A percentile compares a stretch with the other conserved stretches of the same genome.
phyloP scores from a whole-genome alignment of 2,888 invertebrate species.

The Litoditis marina region DNA sequence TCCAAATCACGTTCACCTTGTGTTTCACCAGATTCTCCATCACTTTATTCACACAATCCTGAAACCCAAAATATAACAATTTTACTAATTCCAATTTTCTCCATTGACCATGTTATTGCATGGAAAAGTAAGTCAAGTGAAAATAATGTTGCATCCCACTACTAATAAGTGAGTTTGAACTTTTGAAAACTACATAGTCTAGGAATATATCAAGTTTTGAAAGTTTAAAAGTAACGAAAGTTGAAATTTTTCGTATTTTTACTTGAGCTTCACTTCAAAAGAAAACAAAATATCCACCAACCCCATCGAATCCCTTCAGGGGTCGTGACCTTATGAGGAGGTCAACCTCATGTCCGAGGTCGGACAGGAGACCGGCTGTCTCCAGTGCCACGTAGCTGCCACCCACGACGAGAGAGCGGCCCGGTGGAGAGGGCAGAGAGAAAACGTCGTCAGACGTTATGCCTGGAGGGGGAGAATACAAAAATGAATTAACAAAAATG shows the following conservation, averaged over 20 bases:
- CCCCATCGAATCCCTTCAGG: slow-evolving; percentile 68
- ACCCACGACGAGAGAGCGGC: slow-evolving; percentile 68
- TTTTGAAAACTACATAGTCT: no score
- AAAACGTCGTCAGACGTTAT: slow-evolving; percentile 69
- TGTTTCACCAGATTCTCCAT: slow-evolving; percentile 65
- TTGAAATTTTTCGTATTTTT: no score
- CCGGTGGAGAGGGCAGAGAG: slow-evolving; percentile 63
- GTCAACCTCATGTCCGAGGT: slow-evolving; percentile 63
- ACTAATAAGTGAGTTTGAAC: no score
- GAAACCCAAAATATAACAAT: no score
- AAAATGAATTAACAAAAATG: no score
- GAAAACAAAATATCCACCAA: background rate
- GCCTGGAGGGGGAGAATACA: no score
- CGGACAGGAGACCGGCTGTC: slow-evolving; percentile 68
- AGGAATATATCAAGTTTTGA: no score
- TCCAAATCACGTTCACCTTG: slow-evolving; percentile 65
- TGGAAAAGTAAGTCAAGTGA: no score
- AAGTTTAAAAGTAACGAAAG: no score
- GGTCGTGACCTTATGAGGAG: slow-evolving; percentile 67
- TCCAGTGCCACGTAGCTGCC: slow-evolving; percentile 69
- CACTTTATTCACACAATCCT: slow-evolving; percentile 66
- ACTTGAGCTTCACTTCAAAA: background rate
- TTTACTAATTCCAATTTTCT: no score
- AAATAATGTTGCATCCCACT: no score
- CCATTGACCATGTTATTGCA: no score